These are phyloP conservation scores for Rapana venosa DNA, from an alignment of 2,888 invertebrate species.

Conservation along the genomic window DNA sequence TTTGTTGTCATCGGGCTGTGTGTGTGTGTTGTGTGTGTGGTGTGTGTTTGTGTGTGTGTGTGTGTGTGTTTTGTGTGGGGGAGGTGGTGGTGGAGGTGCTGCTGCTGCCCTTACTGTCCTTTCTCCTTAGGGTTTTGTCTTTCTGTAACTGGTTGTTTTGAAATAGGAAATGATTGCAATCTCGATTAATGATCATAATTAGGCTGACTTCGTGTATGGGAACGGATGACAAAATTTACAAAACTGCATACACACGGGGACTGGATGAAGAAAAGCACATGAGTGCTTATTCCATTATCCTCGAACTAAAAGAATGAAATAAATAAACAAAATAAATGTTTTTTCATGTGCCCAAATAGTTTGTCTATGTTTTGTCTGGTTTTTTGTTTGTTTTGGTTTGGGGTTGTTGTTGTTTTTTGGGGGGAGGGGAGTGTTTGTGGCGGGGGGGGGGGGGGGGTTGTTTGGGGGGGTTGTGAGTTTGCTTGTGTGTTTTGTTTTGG, in stretches of 20 bases:
- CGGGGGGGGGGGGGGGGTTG: background rate
- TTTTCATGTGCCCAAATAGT: background rate
- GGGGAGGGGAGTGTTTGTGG: background rate
- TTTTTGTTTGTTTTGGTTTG: background rate
- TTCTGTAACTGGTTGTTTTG: no score
- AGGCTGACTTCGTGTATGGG: background rate
- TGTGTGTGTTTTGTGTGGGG: no score
- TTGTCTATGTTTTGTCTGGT: background rate
- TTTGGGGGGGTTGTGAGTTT: background rate
- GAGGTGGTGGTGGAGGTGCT: no score
- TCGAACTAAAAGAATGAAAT: background rate
- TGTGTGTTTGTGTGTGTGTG: background rate
- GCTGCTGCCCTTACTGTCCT: no score
- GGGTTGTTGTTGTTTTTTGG: background rate
- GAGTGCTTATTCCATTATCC: background rate
- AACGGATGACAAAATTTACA: no score
- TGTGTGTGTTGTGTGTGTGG: background rate
- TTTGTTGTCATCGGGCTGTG: no score
- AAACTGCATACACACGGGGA: no score
- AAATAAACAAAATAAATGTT: background rate
- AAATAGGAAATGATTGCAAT: background rate
- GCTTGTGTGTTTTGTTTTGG: background rate
- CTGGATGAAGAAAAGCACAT: no score
- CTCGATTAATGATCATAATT: background rate
- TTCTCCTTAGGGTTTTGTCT: no score